These are phyloP conservation scores for Menidia beryllina DNA, from an alignment of 2,113 vertebrate species.

Conservation along the genomic window DNA sequence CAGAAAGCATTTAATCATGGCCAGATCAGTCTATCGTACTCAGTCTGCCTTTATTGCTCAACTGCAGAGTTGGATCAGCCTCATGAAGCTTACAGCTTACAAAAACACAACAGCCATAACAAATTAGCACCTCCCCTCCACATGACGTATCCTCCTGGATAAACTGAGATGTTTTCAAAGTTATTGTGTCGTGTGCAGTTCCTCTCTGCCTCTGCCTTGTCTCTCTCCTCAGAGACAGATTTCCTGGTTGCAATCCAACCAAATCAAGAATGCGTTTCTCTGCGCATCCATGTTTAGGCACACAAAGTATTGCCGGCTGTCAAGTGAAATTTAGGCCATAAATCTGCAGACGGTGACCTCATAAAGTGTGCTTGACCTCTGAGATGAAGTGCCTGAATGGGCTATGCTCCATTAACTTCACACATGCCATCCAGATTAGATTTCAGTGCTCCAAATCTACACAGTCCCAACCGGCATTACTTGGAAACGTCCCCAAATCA, in stretches of 20 bases:
- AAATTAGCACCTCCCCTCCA: conserved; percentile 59
- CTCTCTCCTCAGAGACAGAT: conserved; percentile 36
- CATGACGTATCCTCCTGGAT: conserved; percentile 40
- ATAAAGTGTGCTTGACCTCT: conserved; percentile 75
- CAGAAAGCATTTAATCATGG: conserved; percentile 38
- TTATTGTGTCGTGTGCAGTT: conserved; percentile 62
- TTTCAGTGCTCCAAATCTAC: conserved; percentile 46
- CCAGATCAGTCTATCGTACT: conserved; percentile 22
- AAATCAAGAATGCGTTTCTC: conserved; percentile 28
- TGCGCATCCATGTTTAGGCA: conserved; percentile 31
- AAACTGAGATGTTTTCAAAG: conserved; percentile 57
- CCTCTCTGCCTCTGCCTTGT: conserved; percentile 38
- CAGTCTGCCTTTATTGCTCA: conserved; percentile 28
- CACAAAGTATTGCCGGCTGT: conserved; percentile 41
- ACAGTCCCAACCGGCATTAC: conserved; percentile 29
- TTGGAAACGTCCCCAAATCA: conserved; percentile 31
- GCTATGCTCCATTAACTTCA: conserved; percentile 72
- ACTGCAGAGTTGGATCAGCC: conserved; percentile 30
- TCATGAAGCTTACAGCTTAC: conserved; percentile 42
- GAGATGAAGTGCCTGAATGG: conserved; percentile 63
- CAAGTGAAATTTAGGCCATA: conserved; percentile 59
- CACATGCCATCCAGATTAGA: conserved; percentile 60
- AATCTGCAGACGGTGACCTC: conserved; percentile 72
- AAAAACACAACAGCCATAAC: conserved; percentile 46
- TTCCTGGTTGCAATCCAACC: conserved; percentile 43